Conservation (phyloP, 2,888 invertebrate species). For the Lithosia quadra region DNA sequence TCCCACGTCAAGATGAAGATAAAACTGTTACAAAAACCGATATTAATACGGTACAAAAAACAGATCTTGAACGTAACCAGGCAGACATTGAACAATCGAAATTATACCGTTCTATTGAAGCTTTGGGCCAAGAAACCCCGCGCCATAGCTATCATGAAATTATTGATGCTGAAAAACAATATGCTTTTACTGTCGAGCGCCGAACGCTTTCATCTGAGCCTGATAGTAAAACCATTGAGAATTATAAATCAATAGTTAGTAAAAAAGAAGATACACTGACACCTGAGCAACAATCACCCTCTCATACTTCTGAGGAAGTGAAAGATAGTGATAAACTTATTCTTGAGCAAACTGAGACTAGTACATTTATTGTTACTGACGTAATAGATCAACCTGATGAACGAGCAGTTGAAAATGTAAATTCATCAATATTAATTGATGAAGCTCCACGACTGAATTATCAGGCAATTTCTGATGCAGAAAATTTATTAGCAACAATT, state of each 20-base stretch:
- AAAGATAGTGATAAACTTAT: conserved; percentile 40
- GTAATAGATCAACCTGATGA: not conserved
- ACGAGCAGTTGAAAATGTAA: not conserved
- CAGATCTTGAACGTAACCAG: conserved; percentile 17
- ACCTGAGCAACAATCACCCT: conserved; percentile 30
- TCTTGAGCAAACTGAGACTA: conserved; percentile 3
- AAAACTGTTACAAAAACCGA: not conserved
- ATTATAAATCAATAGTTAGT: not conserved
- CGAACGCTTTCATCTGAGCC: not conserved
- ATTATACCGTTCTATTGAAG: conserved; percentile 17
- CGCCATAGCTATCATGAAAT: conserved; percentile 65
- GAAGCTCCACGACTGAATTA: conserved; percentile 47
- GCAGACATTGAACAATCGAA: not conserved
- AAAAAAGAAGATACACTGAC: conserved; percentile 6
- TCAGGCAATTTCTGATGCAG: conserved; percentile 60
- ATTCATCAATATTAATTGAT: conserved; percentile 27
- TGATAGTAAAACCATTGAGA: not conserved
- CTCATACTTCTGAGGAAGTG: conserved; percentile 39
- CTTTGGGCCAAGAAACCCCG: conserved; percentile 52
- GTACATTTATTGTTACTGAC: not conserved
- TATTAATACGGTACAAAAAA: conserved; percentile 16
- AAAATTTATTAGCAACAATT: conserved; percentile 53
- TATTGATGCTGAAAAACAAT: conserved; percentile 60
- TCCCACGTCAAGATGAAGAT: conserved; percentile 17
- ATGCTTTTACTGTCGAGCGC: conserved; percentile 33